Evolutionary conservation across 2,113 vertebrate species (phyloP).

Genomic region (Perca flavescens): DNA sequence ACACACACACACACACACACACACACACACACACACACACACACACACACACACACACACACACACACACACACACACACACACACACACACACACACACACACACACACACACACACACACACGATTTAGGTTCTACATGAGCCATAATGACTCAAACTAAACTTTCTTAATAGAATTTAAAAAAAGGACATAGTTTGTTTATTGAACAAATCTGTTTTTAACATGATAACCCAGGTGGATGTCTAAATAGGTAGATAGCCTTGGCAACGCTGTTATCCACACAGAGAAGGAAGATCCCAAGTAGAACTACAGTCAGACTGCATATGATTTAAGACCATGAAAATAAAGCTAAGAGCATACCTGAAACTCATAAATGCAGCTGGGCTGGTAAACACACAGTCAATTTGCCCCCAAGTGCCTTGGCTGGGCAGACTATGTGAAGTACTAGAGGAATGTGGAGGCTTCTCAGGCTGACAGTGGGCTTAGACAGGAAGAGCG

Average conservation of each 20-base stretch:
- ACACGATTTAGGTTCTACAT: neutral
- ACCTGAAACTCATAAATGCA: constrained; percentile 51
- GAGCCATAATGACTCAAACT: neutral
- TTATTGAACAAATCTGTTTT: neutral
- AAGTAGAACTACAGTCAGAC: constrained; percentile 6
- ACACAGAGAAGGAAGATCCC: constrained; percentile 7
- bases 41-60: too few relatives aligned
- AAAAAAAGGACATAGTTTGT: neutral
- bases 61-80: too few relatives aligned
- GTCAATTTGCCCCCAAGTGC: constrained; percentile 22
- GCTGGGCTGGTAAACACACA: constrained; percentile 22
- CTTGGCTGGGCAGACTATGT: constrained; percentile 38
- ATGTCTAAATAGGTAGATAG: neutral
- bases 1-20: neutral
- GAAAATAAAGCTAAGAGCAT: constrained; percentile 42
- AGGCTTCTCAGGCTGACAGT: constrained; percentile 36
- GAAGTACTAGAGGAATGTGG: constrained; percentile 66
- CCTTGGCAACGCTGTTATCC: neutral
- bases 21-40: neutral
- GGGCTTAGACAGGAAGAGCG: constrained; percentile 21
- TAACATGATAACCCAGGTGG: neutral
- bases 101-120: neutral
- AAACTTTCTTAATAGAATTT: neutral
- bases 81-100: too few relatives aligned
- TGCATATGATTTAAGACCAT: constrained; percentile 34